Base-by-base conservation (phyloP, 1,140 invertebrate genomes). In the Drosophila pseudoobscura region DNA sequence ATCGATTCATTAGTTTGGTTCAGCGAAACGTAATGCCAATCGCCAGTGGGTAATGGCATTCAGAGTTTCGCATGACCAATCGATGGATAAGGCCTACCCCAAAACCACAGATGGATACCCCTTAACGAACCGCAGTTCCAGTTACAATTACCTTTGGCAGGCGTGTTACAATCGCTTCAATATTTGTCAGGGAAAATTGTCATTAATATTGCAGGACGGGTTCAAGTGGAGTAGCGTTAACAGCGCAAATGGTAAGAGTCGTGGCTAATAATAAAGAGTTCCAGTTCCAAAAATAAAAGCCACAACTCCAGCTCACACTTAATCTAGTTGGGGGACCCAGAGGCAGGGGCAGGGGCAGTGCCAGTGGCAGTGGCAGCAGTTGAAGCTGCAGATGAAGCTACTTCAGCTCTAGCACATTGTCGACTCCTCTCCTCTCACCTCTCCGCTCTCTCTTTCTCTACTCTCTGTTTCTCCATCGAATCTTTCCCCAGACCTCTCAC, bases 261-360 rank as follows among this genome's bases (percentile, higher is more conserved):
- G 35, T 59, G 80, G 65, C 80, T 80, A 87, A 85, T 80, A 85
- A 78, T 82, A 75, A 82, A 82, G 62, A 85, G 35, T 64, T 82
- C 54, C 51, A 85, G 11, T 64, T 82, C 54, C 51, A 82, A 54
- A 65, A 65, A 77, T 77, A 71, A 62, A 70, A 75, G 78, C 35
- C 35, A 39, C 35, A 13, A 11, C 82, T 75, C 61, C 50, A 60
- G 50, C 82, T 63, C 74, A 82, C 61, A 68, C 64, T 75, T 85
- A 87, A 85, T 85, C 82, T 87, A 85, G 82, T 87, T 85, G 82
- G 55, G 58, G 69, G 70, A 65, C 71, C 71, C 41, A 26, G 15
- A 22, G 44, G 41, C 15, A 39, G 22, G 5, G 20, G 39, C 53
- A 55, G 50, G 6, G 26, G 13, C 50, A 52, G 31, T 15, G 9